A percentile compares a stretch with the other conserved stretches of the same genome.
Evolutionary conservation across 2,888 invertebrate genomes (phyloP).

Genomic region (Drepana falcataria): DNA sequence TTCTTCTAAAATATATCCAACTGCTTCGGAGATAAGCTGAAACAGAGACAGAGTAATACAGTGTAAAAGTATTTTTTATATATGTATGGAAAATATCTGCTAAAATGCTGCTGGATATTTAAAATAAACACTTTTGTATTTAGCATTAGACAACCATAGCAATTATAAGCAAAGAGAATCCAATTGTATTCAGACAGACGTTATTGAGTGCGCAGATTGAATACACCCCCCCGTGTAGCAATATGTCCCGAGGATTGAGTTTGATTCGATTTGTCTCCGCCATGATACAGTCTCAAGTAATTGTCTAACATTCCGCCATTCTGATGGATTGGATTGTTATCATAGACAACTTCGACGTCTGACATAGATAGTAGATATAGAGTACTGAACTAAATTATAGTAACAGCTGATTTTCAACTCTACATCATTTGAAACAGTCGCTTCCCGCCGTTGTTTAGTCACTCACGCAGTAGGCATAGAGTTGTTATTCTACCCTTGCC

Average conservation of each 20-base stretch:
- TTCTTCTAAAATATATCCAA: too few relatives aligned
- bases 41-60: too few relatives aligned
- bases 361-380: not conserved
- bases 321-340: not conserved
- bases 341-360: not conserved
- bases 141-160: not conserved
- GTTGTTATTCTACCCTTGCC: too few relatives aligned
- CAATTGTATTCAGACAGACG: constrained; percentile 2
- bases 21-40: too few relatives aligned
- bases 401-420: too few relatives aligned
- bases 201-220: constrained; percentile 22
- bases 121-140: too few relatives aligned
- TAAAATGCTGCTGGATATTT: too few relatives aligned
- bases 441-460: too few relatives aligned
- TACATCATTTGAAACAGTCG: too few relatives aligned
- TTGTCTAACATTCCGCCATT: constrained; percentile 4
- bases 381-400: not conserved
- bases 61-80: too few relatives aligned
- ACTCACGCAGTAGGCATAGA: too few relatives aligned
- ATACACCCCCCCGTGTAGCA: constrained; percentile 19
- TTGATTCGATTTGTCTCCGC: constrained; percentile 35
- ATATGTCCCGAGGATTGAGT: constrained; percentile 32
- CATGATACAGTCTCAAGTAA: constrained; percentile 18
- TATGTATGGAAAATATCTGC: too few relatives aligned
- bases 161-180: not conserved